Evolutionary conservation across 2,113 vertebrate genomes (phyloP), one percentile per base, ranked within the genome.

Genomic region (Andinoacara biseriatus): DNA sequence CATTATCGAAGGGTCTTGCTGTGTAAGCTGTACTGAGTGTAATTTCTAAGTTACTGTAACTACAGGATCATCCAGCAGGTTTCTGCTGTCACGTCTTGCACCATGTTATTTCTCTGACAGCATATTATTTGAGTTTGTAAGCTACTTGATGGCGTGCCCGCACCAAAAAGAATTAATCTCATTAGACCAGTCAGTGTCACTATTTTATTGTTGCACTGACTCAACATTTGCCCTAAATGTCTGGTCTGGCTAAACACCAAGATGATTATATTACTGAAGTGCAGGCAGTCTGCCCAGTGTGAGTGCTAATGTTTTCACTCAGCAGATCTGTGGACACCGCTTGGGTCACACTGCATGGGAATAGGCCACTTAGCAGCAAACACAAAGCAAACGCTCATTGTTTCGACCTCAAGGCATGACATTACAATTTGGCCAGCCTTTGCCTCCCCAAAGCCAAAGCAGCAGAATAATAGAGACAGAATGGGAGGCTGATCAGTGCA

Each of bases 261-360:
- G 69, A 76, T 86, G 89, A 93, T 91, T 87, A 82, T 87, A 43
- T 90, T 85, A 80, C 88, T 83, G 78, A 87, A 77, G 90, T 69
- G 74, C 76, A 78, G 85, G 89, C 90, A 86, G 59, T 4, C 20
- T 81, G 86, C 89, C 86, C 79, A 76, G 76, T 24, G 75, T 17
- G 22, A 31, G 54, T 62, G 82, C 77, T 92, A 79, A 90, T 91
- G 84, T 89, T 92, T 92, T 89, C 84, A 85, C 88, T 90, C 88
- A 83, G 82, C 89, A 87, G 88, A 88, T 92, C 84, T 85, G 84
- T 80, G 82, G 78, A 81, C n/a, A 11, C n/a, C 8, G 78, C 85
- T 81, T n/a, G 61, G 91, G 86, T 88, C 90, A 87, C 88, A n/a
- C 81, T 77, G 74, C 78, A 86, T 78, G 86, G 90, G 86, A 89